phyloP scores from a whole-genome alignment of 2,888 invertebrate species.

The Dusona sp. region DNA sequence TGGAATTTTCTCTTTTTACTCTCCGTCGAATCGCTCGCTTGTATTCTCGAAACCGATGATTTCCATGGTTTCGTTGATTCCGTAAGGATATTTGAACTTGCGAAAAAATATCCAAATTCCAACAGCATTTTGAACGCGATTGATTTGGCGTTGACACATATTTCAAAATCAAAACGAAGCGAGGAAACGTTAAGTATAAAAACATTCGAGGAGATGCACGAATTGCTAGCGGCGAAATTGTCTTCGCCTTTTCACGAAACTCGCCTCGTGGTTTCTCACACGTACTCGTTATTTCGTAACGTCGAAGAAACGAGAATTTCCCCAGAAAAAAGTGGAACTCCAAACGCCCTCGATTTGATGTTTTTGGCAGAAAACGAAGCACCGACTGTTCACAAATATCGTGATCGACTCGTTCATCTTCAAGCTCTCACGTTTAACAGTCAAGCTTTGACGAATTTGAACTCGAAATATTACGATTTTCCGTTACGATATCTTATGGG shows the following conservation, averaged over 20 bases:
- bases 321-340: slow-evolving; percentile 77
- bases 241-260: slow-evolving; percentile 84
- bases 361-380: slow-evolving; percentile 90
- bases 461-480: slow-evolving; percentile 87
- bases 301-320: slow-evolving; percentile 85
- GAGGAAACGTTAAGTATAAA: slow-evolving; percentile 74
- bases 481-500: slow-evolving; percentile 93
- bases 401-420: slow-evolving; percentile 91
- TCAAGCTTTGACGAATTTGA: slow-evolving; percentile 84
- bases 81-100: slow-evolving; percentile 65
- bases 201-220: slow-evolving; percentile 75
- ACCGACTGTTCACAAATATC: slow-evolving; percentile 91
- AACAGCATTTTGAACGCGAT: slow-evolving; percentile 75
- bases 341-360: slow-evolving; percentile 75
- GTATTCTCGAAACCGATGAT: slow-evolving; percentile 86
- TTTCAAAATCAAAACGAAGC: slow-evolving; percentile 70
- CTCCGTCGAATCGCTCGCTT: slow-evolving; percentile 87
- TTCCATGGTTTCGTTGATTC: slow-evolving; percentile 84
- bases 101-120: slow-evolving; percentile 73
- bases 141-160: slow-evolving; percentile 77
- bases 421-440: slow-evolving; percentile 89
- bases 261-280: slow-evolving; percentile 90
- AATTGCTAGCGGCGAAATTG: slow-evolving; percentile 73
- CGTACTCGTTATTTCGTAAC: slow-evolving; percentile 89
- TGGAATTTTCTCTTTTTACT: slow-evolving; percentile 85